Evolutionary conservation across 2,888 invertebrate species (phyloP).

Genomic region (Pycnomerus fuliginosus): DNA sequence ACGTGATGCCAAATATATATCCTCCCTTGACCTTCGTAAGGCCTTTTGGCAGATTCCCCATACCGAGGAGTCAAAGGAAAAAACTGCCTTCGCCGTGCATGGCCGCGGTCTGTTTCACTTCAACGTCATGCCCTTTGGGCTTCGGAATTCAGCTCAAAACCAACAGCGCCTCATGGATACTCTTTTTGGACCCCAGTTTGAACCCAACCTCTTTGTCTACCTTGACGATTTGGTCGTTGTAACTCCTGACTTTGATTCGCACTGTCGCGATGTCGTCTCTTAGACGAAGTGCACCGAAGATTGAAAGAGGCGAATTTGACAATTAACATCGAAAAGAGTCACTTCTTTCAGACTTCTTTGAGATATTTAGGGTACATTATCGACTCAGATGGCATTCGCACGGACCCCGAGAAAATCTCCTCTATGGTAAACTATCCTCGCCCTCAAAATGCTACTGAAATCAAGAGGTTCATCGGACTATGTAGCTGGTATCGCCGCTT

Average conservation of each 20-base stretch:
- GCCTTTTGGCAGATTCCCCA: constrained; percentile 36
- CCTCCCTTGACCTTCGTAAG: constrained; percentile 20
- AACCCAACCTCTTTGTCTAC: constrained; percentile 22
- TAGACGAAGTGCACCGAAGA: neutral
- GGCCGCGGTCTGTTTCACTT: constrained; percentile 34
- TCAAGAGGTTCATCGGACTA: constrained; percentile 18
- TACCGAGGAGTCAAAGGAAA: constrained; percentile 25
- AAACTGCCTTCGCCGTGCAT: constrained; percentile 39
- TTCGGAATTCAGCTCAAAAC: constrained; percentile 26
- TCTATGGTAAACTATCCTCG: constrained; percentile 19
- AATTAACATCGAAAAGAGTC: constrained; percentile 4
- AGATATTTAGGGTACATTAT: constrained; percentile 4
- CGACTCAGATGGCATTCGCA: constrained; percentile 1
- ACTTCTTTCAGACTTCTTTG: constrained; percentile 1
- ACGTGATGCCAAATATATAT: constrained; percentile 11
- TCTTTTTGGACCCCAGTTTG: constrained; percentile 22
- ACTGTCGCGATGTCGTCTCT: too few relatives aligned
- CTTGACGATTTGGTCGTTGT: constrained; percentile 4
- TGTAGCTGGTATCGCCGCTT: constrained; percentile 17
- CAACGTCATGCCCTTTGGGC: constrained; percentile 31
- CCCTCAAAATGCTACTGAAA: constrained; percentile 17
- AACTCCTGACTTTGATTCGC: constrained; percentile 2
- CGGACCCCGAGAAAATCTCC: constrained; percentile 8
- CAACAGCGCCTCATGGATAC: constrained; percentile 28
- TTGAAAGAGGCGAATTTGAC: constrained; percentile 4